phyloP scores from a whole-genome alignment of 2,797 vertebrate genomes.

The Taeniopygia guttata region DNA sequence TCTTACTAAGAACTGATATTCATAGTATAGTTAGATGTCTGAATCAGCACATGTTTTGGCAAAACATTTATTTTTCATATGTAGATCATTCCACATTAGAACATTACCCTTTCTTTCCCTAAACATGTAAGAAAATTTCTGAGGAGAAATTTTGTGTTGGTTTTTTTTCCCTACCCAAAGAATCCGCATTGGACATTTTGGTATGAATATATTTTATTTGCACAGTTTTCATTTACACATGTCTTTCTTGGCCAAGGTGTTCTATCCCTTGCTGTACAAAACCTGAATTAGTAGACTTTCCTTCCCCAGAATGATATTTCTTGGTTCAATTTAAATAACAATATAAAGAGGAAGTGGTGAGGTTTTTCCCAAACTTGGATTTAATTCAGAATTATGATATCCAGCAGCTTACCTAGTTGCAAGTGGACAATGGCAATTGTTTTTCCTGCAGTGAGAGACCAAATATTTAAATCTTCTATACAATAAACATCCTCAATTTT shows the following conservation, averaged over 20 bases:
- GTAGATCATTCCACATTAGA: neutral
- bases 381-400: neutral
- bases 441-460: constrained; percentile 93
- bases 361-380: neutral
- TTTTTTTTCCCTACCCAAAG: neutral
- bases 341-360: neutral
- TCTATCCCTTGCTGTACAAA: neutral
- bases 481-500: constrained; percentile 92
- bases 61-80: neutral
- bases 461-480: constrained; percentile 92
- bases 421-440: constrained; percentile 89
- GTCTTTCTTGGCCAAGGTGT: neutral
- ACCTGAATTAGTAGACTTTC: neutral
- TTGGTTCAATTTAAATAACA: neutral
- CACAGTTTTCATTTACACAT: neutral
- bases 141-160: neutral
- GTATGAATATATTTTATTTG: neutral
- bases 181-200: neutral
- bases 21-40: neutral
- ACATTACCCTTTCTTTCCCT: neutral
- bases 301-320: neutral
- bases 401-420: constrained; percentile 85
- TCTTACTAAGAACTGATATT: neutral
- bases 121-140: neutral
- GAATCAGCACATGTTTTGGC: neutral